Evolutionary conservation across 2,888 invertebrate species (phyloP).

Genomic region (Folsomia manolachei): DNA sequence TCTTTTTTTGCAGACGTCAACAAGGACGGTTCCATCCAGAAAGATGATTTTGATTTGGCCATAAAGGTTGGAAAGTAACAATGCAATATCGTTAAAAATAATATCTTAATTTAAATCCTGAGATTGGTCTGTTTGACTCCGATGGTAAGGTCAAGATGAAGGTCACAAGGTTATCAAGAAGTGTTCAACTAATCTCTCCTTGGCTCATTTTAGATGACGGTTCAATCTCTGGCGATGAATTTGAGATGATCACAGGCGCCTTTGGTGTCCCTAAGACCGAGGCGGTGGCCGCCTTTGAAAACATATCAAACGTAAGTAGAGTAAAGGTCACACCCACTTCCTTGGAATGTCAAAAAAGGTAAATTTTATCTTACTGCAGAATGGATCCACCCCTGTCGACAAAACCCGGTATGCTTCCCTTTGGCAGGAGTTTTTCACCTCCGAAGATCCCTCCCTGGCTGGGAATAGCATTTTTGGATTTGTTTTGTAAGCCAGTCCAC

Average conservation of each 20-base stretch:
- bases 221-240: constrained; percentile 80
- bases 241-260: constrained; percentile 79
- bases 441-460: constrained; percentile 74
- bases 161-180: too few species aligned
- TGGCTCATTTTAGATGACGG: constrained; percentile 64
- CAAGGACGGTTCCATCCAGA: constrained; percentile 81
- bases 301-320: constrained; percentile 75
- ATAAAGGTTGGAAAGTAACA: too few species aligned
- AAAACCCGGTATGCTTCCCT: constrained; percentile 72
- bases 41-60: constrained; percentile 79
- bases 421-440: constrained; percentile 86
- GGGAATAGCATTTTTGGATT: constrained; percentile 89
- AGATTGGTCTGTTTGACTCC: constrained; percentile 84
- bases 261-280: constrained; percentile 76
- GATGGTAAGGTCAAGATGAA: constrained; percentile 68
- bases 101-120: constrained; percentile 2
- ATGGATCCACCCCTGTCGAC: too few species aligned
- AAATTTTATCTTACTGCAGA: background rate
- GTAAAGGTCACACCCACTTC: too few species aligned
- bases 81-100: constrained; percentile 3
- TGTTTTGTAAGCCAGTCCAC: too few species aligned
- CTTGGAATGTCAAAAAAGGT: background rate
- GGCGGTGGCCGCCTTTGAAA: constrained; percentile 75
- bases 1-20: too few species aligned
- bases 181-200: background rate